Evolutionary conservation across 2,888 invertebrate genomes (phyloP), one percentile per base, ranked within the genome.

Genomic region (Schrankia costaestrigalis): DNA sequence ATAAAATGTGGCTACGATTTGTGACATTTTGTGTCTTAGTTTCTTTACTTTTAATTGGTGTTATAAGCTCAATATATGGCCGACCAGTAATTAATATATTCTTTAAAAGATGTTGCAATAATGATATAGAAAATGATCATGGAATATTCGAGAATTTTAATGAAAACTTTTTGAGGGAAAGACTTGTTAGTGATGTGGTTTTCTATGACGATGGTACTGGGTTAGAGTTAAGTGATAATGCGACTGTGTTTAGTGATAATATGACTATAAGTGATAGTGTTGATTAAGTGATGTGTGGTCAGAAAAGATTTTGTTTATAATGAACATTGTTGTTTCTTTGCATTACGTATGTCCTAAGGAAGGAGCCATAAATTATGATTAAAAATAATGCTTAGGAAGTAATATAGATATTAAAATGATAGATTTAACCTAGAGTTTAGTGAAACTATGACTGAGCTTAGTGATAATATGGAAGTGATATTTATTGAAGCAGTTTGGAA

Each of bases 1-100:
- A n/a, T 21, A 68, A 62, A 46, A 82, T 85, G 86, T 83, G 79
- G 85, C 79, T 83, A 53, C 55, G 85, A 31, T 67, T 84, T 21
- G 35, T 85, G 2, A 75, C 74, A 0, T 86, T 86, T 39, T 86
- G 85, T 31, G 39, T 82, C 0, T 48, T 86, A 3, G 81, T 82
- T 0, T 70, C 78, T 1, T 34, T 84, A 0, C 66, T 83, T 0
- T 46, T 85, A 3, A 72, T 83, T 11, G 59, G 81, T 0, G 80
- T 85, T 0, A 17, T 82, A 2, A 78, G 74, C 39, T 75, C 78
- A 15, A 73, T 85, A 0, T 76, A 81, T 13, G 75, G 81, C 0
- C 45, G 81, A 9, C 83, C 85, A 1, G 79, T 74, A 0, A 55
- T 74, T 0, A 71, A 80, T 28, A 42, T 83, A 0, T 79, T 81